Percentiles rank a stretch among this genome's conserved stretches.
Conservation (phyloP, 2,797 vertebrate species). For the Phyllotis vaccarum region DNA sequence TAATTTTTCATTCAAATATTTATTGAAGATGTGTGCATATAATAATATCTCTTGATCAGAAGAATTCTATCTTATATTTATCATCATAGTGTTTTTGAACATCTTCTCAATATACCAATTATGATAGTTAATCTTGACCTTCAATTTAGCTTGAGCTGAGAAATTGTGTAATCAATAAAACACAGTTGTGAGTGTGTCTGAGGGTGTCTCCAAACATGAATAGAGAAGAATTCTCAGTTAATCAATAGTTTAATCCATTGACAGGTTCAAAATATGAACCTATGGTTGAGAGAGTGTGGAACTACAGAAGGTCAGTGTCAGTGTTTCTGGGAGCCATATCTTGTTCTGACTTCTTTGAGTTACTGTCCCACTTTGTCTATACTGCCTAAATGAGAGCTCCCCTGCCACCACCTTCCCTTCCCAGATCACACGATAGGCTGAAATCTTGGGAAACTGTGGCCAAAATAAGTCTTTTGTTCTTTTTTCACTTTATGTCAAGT, state of each 20-base stretch:
- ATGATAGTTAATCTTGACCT: background rate
- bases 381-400: background rate
- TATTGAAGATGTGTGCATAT: background rate
- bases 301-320: background rate
- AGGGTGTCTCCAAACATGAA: background rate
- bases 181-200: background rate
- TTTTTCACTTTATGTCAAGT: background rate
- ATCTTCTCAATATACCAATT: background rate
- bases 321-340: no score
- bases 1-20: background rate
- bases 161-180: background rate
- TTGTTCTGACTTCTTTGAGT: background rate
- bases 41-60: background rate
- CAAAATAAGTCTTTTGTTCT: background rate
- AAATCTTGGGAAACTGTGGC: background rate
- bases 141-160: background rate
- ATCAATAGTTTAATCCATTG: background rate
- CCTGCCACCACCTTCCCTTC: background rate
- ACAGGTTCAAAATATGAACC: no score
- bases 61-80: background rate
- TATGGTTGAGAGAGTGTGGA: background rate
- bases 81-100: background rate
- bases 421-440: background rate
- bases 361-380: background rate
- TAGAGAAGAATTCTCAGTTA: background rate